Evolutionary conservation across 2,888 invertebrate species (phyloP), one percentile per base, ranked within the genome.

Genomic region (Polylopha cassiicola): DNA sequence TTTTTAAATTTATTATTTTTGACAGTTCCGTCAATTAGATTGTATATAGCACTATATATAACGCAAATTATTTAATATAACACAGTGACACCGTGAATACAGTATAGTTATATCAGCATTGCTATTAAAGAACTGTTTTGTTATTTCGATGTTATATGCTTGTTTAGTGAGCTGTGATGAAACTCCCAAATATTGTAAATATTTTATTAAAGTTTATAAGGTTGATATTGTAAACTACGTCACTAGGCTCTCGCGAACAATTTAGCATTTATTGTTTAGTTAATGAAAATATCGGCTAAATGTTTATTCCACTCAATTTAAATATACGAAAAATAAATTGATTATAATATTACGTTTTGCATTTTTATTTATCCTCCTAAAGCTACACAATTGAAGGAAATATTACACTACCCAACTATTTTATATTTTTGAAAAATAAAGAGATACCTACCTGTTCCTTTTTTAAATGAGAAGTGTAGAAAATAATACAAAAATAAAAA

Each of bases 151-250:
- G 77, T 82, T 84, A 77, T 82, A 76, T 72, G 79, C 80, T 84
- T 84, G 77, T 84, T 84, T 82, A 73, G 82, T 84, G 81, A 73
- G 84, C 85, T 85, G 85, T 85, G 85, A 85, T 85, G 80, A 81
- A 68, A 72, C 77, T 74, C 69, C 85, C 85, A 85, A 85, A 85
- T 81, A 84, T 72, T 84, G 82, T 85, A 84, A 73, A 82, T 82
- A 81, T 73, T 73, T 74, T 78, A 76, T 73, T 73, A 79, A 73
- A 73, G 75, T 80, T 81, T 60, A 59, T 80, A 81, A 77, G 78
- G 68, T 73, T 70, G 71, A 67, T 66, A 70, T 64, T 65, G 53
- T 70, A 67, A 67, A 58, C 65, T 72, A 70, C 67, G 76, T 82
- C 79, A 79, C 73, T 80, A 70, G 65, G 78, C 79, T 85, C 79